Conservation (phyloP, 2,888 invertebrate species). For the Tinea pellionella region DNA sequence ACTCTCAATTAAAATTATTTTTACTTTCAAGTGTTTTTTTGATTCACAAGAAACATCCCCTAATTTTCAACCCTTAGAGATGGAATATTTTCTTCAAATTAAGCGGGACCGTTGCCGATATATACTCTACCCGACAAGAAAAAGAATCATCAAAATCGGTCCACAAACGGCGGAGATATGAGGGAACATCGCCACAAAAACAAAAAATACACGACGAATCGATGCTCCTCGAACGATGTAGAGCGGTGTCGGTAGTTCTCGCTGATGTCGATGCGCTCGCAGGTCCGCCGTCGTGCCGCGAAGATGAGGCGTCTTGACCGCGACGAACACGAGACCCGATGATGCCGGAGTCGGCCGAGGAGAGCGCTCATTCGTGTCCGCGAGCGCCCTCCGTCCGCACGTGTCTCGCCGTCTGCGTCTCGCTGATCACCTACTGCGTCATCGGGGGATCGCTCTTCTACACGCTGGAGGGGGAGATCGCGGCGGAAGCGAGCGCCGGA, state of each 20-base stretch:
- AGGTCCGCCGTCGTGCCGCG: neutral
- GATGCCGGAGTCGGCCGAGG: neutral
- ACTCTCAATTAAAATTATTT: too few species aligned
- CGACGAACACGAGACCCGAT: neutral
- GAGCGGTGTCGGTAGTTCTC: neutral
- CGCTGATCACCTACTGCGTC: constrained; percentile 82
- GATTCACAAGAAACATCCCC: too few species aligned
- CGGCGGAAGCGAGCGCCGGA: constrained; percentile 73
- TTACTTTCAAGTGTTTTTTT: too few species aligned
- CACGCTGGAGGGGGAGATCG: constrained; percentile 79
- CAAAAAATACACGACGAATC: too few species aligned
- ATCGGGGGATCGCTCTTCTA: constrained; percentile 93
- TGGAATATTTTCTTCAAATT: too few species aligned
- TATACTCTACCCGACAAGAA: too few species aligned
- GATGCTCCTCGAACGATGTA: neutral
- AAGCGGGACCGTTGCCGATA: too few species aligned
- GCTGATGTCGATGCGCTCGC: neutral
- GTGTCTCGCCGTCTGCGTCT: neutral
- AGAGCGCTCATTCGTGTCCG: neutral
- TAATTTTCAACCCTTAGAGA: too few species aligned
- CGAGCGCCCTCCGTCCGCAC: neutral
- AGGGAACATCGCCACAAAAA: too few species aligned
- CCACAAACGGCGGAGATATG: too few species aligned
- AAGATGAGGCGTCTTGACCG: neutral
- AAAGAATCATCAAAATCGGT: too few species aligned